Conservation (phyloP, 2,113 vertebrate species). For the Psammodynastes pulverulentus region DNA sequence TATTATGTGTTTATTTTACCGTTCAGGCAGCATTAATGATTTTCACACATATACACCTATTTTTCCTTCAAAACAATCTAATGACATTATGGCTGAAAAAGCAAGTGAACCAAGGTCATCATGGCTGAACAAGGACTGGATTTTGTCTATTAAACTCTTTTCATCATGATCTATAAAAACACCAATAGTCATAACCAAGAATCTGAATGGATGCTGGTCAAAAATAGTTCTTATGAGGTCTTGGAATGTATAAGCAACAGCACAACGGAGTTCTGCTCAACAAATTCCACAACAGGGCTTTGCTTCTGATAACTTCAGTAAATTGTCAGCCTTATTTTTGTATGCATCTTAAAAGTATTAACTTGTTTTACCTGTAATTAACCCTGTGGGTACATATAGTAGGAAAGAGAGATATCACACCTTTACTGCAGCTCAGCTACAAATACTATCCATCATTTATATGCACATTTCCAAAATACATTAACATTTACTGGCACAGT, state of each 20-base stretch:
- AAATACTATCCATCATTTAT: rapidly evolving
- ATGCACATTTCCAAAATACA: neutral
- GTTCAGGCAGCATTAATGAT: neutral
- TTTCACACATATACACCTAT: neutral
- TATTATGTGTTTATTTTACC: neutral
- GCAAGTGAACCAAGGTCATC: neutral
- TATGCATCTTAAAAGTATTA: neutral
- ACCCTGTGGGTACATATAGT: neutral
- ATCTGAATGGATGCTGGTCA: neutral
- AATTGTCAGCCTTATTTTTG: neutral
- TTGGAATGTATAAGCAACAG: neutral
- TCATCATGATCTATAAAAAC: neutral
- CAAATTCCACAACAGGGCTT: neutral
- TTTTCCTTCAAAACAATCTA: neutral
- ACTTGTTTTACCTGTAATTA: neutral
- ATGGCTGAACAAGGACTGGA: neutral
- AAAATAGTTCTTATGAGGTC: neutral
- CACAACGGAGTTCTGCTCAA: neutral
- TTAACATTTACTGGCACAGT: slow-evolving; percentile 10
- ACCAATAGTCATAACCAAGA: neutral
- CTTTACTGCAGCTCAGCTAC: slow-evolving; percentile 11
- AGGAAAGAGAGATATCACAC: rapidly evolving
- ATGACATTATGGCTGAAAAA: neutral
- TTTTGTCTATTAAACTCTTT: neutral
- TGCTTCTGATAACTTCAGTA: neutral